phyloP scores from a whole-genome alignment of 2,888 invertebrate species.

The Plagodis pulveraria region DNA sequence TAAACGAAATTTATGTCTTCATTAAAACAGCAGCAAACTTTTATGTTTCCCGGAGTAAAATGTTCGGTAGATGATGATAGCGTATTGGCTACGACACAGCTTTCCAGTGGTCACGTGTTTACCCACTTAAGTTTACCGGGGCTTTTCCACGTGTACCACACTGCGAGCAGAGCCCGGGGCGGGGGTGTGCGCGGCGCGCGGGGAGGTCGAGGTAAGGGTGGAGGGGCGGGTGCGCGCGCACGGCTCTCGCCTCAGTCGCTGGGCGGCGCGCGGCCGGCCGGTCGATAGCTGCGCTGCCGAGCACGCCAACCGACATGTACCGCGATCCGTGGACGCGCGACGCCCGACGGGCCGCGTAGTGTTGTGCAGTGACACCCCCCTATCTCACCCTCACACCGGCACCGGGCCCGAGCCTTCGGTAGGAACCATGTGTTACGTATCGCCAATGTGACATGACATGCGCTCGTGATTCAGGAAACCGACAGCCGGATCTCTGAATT shows the following conservation, averaged over 20 bases:
- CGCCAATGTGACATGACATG: slow-evolving; percentile 19
- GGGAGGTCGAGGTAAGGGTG: slow-evolving; percentile 37
- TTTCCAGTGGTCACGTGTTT: slow-evolving; percentile 28
- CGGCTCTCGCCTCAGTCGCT: slow-evolving; percentile 71
- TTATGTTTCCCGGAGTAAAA: too few species aligned
- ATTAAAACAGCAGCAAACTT: too few species aligned
- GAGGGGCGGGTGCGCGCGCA: slow-evolving; percentile 75
- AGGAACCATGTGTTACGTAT: slow-evolving; percentile 26
- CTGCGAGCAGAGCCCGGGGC: slow-evolving; percentile 27
- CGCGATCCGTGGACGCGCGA: slow-evolving; percentile 71
- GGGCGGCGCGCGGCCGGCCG: slow-evolving; percentile 77
- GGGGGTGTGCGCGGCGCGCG: slow-evolving; percentile 32
- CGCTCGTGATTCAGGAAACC: slow-evolving; percentile 17
- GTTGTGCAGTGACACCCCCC: slow-evolving; percentile 57
- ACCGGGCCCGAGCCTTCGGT: slow-evolving; percentile 59
- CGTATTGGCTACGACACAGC: slow-evolving; percentile 5
- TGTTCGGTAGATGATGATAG: not conserved
- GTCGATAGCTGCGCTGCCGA: slow-evolving; percentile 73
- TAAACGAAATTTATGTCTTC: too few species aligned
- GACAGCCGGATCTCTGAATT: slow-evolving; percentile 19
- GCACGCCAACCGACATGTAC: slow-evolving; percentile 66
- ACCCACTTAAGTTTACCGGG: slow-evolving; percentile 32
- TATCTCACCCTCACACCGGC: slow-evolving; percentile 45
- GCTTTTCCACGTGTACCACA: slow-evolving; percentile 27
- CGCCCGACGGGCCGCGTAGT: slow-evolving; percentile 62